Base-by-base conservation (phyloP, 2,113 vertebrate genomes). In the Catharus fuscescens region DNA sequence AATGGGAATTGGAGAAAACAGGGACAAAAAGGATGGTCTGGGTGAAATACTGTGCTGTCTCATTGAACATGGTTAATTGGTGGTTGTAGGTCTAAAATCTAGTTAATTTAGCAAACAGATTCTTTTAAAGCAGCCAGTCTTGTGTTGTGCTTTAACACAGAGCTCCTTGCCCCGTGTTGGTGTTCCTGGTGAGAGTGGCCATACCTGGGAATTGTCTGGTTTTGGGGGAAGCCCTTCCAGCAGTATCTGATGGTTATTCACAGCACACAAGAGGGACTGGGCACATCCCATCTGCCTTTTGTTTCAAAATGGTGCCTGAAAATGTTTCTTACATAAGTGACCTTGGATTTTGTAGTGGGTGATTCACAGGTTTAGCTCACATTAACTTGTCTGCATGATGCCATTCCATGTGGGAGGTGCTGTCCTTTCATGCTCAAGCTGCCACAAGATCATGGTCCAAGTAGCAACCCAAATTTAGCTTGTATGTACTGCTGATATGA, bases 401-500 rank as follows among this genome's bases (percentile, higher is more conserved):
- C 50, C 31, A 8, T 48, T 76, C 32, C 54, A 8, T 1, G 47
- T 57, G 45, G 65, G 79, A 81, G 48, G 42, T 53, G 53, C 10
- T 66, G 36, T 64, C 28, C 42, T 36, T 57, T 15, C 23, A 3
- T 23, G 50, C 11, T 4, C 6, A 25, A 76, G 57, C 56, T 79
- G 47, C 47, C 50, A 3, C 20, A 3, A 36, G 48, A 38, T 54
- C 70, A 8, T 59, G 76, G 48, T 20, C 29, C 21, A 59, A 61
- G 54, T 8, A n/a, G 40, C 57, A 76, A 48, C 34, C 53, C 70
- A 31, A n/a, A 82, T 52, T 78, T 28, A n/a, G 45, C 38, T 61
- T 32, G 8, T 40, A 0, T 48, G 1, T 25, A 20, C 24, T 53
- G 57, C 36, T 80, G 28, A 14, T 40, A 11, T 0, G 6, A 38